Conservation (phyloP, 2,888 invertebrate species). For the Merodon equestris region DNA sequence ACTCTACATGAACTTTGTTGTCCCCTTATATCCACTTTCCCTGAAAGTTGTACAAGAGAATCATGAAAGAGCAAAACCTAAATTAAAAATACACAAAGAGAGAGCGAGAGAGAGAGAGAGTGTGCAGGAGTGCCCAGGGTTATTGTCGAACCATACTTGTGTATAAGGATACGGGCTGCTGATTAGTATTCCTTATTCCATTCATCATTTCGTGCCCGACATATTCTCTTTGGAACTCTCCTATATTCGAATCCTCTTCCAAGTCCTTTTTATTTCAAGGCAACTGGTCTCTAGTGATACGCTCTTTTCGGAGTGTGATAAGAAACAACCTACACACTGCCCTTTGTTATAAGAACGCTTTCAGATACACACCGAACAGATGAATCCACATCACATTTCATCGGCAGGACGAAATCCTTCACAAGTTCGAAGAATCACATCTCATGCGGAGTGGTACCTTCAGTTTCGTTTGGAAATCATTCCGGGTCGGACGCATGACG, state of each 20-base stretch:
- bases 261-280: conserved; percentile 23
- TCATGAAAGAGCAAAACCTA: background rate
- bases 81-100: too few relatives aligned
- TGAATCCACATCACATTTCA: conserved; percentile 13
- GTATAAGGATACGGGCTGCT: conserved; percentile 18
- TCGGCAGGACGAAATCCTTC: conserved; percentile 17
- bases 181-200: conserved; percentile 3
- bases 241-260: conserved; percentile 17
- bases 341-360: conserved; percentile 51
- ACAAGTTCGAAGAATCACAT: conserved; percentile 26
- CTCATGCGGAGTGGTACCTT: conserved; percentile 35
- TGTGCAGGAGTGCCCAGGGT: background rate
- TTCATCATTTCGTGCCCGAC: conserved; percentile 13
- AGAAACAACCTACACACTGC: conserved; percentile 8
- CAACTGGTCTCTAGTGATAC: background rate
- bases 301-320: conserved; percentile 27
- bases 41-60: too few relatives aligned
- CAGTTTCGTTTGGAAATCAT: conserved; percentile 68
- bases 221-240: conserved; percentile 17
- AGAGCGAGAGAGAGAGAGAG: too few relatives aligned
- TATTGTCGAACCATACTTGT: background rate
- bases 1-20: conserved; percentile 39
- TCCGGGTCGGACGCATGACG: conserved; percentile 60
- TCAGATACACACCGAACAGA: conserved; percentile 56
- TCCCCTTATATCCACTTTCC: conserved; percentile 1